Conservation (phyloP, 2,113 vertebrate species). For the Rynchops niger region DNA sequence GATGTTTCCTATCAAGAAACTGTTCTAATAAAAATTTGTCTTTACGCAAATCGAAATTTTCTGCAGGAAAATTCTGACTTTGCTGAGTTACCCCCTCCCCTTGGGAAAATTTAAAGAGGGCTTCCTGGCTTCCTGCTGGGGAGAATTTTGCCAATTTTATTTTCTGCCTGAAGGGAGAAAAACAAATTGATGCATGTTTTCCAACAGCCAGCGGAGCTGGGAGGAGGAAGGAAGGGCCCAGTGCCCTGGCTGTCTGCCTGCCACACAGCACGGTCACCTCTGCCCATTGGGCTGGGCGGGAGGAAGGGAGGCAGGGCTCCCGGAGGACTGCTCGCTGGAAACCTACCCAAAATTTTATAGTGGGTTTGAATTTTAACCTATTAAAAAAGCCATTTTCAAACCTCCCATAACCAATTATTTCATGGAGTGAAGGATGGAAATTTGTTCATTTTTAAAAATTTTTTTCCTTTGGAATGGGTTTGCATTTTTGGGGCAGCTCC, state of each 20-base stretch:
- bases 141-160: constrained; percentile 53
- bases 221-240: constrained; percentile 25
- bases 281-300: not conserved
- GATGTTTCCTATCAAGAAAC: constrained; percentile 41
- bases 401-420: not conserved
- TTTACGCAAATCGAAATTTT: constrained; percentile 51
- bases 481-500: not conserved
- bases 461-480: not conserved
- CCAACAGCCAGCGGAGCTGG: constrained; percentile 28
- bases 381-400: not conserved
- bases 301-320: not conserved
- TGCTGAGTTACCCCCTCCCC: not conserved
- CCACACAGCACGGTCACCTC: not conserved
- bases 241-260: constrained; percentile 31
- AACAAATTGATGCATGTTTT: constrained; percentile 54
- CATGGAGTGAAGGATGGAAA: rapidly evolving
- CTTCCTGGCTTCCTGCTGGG: constrained; percentile 42
- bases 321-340: not conserved
- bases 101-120: constrained; percentile 44
- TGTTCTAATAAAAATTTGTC: constrained; percentile 41
- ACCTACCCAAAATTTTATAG: not conserved
- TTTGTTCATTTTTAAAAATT: too few species aligned
- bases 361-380: not conserved
- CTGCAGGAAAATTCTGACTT: constrained; percentile 55
- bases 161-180: constrained; percentile 62